A percentile compares a stretch with the other conserved stretches of the same genome.
Conservation (phyloP, 2,888 invertebrate species). For the Cataglyphis albicans region DNA sequence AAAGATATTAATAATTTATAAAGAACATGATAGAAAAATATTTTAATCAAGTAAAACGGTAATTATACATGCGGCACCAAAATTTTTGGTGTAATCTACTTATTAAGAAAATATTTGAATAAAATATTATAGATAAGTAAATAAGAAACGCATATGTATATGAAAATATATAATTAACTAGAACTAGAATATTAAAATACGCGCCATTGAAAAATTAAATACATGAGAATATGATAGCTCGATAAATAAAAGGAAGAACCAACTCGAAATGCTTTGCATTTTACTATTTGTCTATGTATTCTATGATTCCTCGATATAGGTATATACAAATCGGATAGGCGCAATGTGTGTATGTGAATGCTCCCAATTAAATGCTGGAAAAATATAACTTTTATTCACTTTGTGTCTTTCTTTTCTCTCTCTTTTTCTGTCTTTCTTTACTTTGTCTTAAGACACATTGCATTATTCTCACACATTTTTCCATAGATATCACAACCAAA, state of each 20-base stretch:
- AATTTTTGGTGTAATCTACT: slow-evolving; percentile 14
- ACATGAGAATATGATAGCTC: slow-evolving; percentile 27
- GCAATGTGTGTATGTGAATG: slow-evolving; percentile 62
- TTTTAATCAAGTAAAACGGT: background rate
- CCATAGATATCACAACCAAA: slow-evolving; percentile 71
- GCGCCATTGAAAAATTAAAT: background rate
- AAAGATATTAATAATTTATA: slow-evolving; percentile 11
- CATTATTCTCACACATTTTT: slow-evolving; percentile 31
- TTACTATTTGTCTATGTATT: slow-evolving; percentile 67
- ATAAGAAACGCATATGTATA: background rate
- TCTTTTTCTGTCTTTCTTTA: slow-evolving; percentile 27
- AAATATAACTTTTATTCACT: slow-evolving; percentile 81
- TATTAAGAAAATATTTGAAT: background rate
- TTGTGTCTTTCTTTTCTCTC: slow-evolving; percentile 59
- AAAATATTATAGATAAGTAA: slow-evolving; percentile 16
- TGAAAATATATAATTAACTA: background rate
- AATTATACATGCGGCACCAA: background rate
- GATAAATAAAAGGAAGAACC: slow-evolving; percentile 51
- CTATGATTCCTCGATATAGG: slow-evolving; percentile 62
- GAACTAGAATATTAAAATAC: background rate
- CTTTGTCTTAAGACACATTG: slow-evolving; percentile 48
- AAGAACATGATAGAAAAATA: slow-evolving; percentile 3
- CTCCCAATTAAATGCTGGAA: slow-evolving; percentile 77
- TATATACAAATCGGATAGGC: slow-evolving; percentile 61
- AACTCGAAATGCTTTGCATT: slow-evolving; percentile 37